Evolutionary conservation across 1,140 invertebrate species (phyloP), one percentile per base, ranked within the genome.

Genomic region (Aphidius gifuensis): DNA sequence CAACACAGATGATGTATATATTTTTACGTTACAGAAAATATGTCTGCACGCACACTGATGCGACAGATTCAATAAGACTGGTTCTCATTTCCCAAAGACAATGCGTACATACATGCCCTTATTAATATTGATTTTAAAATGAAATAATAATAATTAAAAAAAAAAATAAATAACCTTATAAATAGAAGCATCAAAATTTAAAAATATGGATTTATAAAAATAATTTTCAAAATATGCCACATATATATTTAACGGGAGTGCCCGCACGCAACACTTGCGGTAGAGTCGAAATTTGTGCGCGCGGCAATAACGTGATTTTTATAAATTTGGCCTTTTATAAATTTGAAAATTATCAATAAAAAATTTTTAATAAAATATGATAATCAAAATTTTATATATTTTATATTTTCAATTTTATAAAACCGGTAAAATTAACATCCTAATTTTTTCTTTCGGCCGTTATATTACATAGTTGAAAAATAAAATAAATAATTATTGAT

Each of bases 11-110:
- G 74, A 78, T 81, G 79, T 81, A 81, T 81, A 81, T 81, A 81
- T 81, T 81, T 81, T 81, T 81, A 79, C 79, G 79, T 81, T 81
- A 81, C 79, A 81, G 79, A 81, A 65, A 16, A 80, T 80, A 80
- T 81, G 76, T 76, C 77, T 74, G 76, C 68, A 70, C 57, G 62
- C 59, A 61, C 46, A 40, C 55, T 75, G 68, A 63, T 55, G 69
- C 69, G 71, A 71, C 67, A 68, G 75, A 78, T 69, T 73, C 75
- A 74, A 81, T 81, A 81, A 81, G 79, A 81, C 79, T 81, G 79
- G 79, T 81, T 80, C 79, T 81, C 78, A 81, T 81, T 81, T 81
- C 78, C 77, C 79, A 75, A 71, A 70, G 66, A 73, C 73, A 80
- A 80, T 80, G 79, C 79, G 76, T 80, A 80, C 78, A 80, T 80